Base-by-base conservation (phyloP, 92 coral and sea anemone genomes). In the Phymanthus crucifer region DNA sequence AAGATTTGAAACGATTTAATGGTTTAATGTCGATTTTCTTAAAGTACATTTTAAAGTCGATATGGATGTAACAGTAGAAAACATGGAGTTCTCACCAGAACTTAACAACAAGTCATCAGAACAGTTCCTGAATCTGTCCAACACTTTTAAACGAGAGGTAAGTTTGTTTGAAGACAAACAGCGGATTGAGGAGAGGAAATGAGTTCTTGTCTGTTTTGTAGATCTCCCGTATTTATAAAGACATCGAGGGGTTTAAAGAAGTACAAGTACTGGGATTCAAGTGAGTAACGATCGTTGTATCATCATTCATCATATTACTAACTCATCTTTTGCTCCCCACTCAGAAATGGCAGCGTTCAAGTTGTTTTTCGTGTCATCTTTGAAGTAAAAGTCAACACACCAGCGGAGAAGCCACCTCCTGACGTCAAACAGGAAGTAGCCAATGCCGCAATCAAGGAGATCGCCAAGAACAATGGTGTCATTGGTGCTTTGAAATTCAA, bases 311-410 rank as follows among this genome's bases (percentile, higher is more conserved):
- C 14, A n/a, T 11, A n/a, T 35, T 32, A 17, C 40, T 26, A 36
- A 24, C 29, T 61, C 6, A 24, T 61, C 34, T 29, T 61, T 24
- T 61, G 33, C 29, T 61, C 29, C 3, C 26, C 68, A 27, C 19
- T 21, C 32, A 75, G 79, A 58, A 75, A 40, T 9, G 79, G 79
- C 17, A 75, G 79, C 47, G 65, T 75, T 52, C 16, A 32, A 40
- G 70, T 56, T 1, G 24, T 26, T 46, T 75, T 75, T 56, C 68
- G 79, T 37, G 46, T 75, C 29, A 32, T 56, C 0, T 54, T 75
- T 75, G 70, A 52, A 24, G 36, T 75, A n/a, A 75, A 75, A 56
- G 70, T 75, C 70, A 68, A 75, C 66, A 52, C 56, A 21, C 69
- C 79, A 56, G 23, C 32, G 32, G 57, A 75, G 7, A 31, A 56